Conservation (phyloP, 2,888 invertebrate genomes). For the Seira musarum region DNA sequence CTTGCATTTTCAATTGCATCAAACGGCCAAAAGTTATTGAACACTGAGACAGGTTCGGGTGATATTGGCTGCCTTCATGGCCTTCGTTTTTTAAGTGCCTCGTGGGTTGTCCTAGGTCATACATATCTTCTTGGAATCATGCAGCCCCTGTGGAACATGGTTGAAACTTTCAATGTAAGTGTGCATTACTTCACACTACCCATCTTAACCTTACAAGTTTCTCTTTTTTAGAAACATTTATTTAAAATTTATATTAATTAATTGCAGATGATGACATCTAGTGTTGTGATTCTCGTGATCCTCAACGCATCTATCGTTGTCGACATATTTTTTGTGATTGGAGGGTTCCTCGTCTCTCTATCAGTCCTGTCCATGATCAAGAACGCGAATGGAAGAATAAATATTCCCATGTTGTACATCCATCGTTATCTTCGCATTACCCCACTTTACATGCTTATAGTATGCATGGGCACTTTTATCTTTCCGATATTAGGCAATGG, state of each 20-base stretch:
- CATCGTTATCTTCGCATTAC: constrained; percentile 70
- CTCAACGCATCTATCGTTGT: constrained; percentile 70
- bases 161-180: constrained; percentile 48
- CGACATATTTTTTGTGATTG: constrained; percentile 70
- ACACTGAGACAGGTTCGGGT: constrained; percentile 70
- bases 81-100: constrained; percentile 75
- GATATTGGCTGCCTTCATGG: constrained; percentile 74
- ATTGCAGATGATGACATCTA: constrained; percentile 42
- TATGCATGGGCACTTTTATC: constrained; percentile 31
- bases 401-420: constrained; percentile 65
- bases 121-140: constrained; percentile 69
- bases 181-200: not conserved
- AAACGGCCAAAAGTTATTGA: constrained; percentile 73
- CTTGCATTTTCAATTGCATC: constrained; percentile 75
- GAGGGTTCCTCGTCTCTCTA: constrained; percentile 70
- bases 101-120: constrained; percentile 77
- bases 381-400: constrained; percentile 64
- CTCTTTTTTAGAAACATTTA: not conserved
- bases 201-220: no score
- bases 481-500: constrained; percentile 71
- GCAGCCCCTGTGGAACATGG: constrained; percentile 62
- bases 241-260: constrained; percentile 2
- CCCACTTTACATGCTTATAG: constrained; percentile 41
- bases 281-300: constrained; percentile 32
- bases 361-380: constrained; percentile 68